Conservation (phyloP, 2,113 vertebrate species). For the Spheniscus mendiculus region DNA sequence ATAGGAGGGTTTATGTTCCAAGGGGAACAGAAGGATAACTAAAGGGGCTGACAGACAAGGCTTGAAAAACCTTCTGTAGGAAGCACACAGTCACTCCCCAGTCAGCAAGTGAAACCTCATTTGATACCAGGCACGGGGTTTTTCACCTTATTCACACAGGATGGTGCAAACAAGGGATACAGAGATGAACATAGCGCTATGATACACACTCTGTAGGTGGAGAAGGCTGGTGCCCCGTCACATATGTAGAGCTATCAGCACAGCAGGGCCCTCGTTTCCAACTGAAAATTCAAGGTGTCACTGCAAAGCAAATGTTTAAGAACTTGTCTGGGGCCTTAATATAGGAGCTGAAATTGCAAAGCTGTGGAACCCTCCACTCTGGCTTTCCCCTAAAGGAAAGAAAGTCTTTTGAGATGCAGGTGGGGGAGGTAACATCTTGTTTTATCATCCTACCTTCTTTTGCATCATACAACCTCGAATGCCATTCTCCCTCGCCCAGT, state of each 20-base stretch:
- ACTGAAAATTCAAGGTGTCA: not conserved
- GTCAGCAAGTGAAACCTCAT: not conserved
- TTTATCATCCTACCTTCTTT: conserved; percentile 80
- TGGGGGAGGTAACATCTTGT: accelerated
- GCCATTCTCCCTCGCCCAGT: conserved; percentile 80
- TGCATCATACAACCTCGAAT: conserved; percentile 78
- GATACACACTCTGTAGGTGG: not conserved
- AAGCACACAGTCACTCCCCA: not conserved
- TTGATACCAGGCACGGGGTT: not conserved
- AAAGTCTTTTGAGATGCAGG: not conserved
- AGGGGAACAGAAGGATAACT: not conserved
- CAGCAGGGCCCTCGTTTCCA: not conserved
- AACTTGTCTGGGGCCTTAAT: not conserved
- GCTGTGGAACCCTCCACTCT: not conserved
- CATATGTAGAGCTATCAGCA: not conserved
- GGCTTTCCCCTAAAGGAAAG: not conserved
- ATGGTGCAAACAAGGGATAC: too few species aligned
- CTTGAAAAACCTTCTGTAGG: not conserved
- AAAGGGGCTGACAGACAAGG: not conserved
- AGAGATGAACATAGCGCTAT: not conserved
- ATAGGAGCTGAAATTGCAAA: not conserved
- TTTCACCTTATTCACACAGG: not conserved
- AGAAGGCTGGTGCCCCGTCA: not conserved
- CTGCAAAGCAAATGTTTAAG: not conserved
- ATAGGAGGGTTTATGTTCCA: not conserved